Conservation (phyloP, 2,888 invertebrate genomes). For the Pogonocherus hispidulus region DNA sequence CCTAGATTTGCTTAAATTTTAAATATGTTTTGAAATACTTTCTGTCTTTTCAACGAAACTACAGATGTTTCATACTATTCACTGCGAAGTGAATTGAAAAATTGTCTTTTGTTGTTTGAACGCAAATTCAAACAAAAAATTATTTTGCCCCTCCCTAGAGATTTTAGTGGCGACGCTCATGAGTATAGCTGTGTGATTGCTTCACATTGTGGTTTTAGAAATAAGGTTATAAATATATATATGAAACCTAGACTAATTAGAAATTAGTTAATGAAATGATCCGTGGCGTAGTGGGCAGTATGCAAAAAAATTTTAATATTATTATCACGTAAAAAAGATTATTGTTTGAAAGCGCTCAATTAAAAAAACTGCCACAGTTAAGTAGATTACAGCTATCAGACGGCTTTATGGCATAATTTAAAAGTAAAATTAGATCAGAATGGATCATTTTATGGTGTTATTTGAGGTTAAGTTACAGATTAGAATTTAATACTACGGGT, state of each 20-base stretch:
- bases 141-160: too few relatives aligned
- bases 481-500: slow-evolving; percentile 38
- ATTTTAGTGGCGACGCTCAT: too few relatives aligned
- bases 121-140: too few relatives aligned
- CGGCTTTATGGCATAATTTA: slow-evolving; percentile 37
- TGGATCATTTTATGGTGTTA: slow-evolving; percentile 42
- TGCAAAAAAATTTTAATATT: neutral
- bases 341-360: slow-evolving; percentile 5
- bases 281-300: slow-evolving; percentile 4
- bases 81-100: too few relatives aligned
- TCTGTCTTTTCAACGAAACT: too few relatives aligned
- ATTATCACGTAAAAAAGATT: neutral
- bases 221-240: slow-evolving; percentile 3
- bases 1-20: too few relatives aligned
- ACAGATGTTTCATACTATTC: too few relatives aligned
- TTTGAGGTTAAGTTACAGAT: slow-evolving; percentile 38
- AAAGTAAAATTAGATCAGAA: slow-evolving; percentile 45
- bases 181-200: neutral
- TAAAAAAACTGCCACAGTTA: slow-evolving; percentile 16
- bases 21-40: too few relatives aligned
- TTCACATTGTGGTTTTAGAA: slow-evolving; percentile 14
- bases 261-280: slow-evolving; percentile 20
- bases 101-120: too few relatives aligned
- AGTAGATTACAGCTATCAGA: slow-evolving; percentile 27
- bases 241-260: slow-evolving; percentile 24